Conservation (phyloP, 1,140 invertebrate genomes). For the Tenebrio molitor region DNA sequence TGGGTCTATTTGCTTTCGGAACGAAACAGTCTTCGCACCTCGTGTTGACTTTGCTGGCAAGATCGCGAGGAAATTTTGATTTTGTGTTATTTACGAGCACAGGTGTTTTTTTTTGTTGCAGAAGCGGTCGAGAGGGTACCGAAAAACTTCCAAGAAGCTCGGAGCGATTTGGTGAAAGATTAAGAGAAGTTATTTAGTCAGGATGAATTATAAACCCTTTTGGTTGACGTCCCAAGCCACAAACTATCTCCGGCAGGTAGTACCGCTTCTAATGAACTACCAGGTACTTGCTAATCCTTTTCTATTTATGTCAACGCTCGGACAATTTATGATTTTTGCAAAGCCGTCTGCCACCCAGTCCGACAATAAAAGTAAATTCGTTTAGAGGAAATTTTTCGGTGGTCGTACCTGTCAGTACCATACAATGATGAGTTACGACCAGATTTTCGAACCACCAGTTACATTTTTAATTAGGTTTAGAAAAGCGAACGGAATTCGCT, state of each 20-base stretch:
- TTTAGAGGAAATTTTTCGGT: conserved; percentile 35
- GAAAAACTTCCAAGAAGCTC: neutral
- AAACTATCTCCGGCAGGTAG: conserved; percentile 20
- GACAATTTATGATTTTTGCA: conserved; percentile 25
- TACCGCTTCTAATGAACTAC: conserved; percentile 27
- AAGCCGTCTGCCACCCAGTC: neutral
- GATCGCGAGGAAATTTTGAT: no score
- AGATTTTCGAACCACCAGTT: neutral
- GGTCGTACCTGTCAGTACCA: conserved; percentile 10
- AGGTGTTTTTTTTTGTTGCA: no score
- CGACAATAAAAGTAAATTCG: no score
- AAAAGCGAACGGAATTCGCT: neutral
- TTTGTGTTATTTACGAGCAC: neutral
- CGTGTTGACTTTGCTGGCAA: conserved; percentile 28
- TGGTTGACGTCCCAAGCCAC: conserved; percentile 1
- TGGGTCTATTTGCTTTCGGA: neutral
- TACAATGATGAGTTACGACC: neutral
- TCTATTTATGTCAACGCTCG: conserved; percentile 12
- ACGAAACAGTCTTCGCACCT: neutral
- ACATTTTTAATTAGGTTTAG: conserved; percentile 7
- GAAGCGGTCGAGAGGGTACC: no score
- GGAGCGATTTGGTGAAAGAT: neutral
- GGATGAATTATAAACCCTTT: conserved; percentile 9
- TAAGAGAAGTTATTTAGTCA: conserved; percentile 34
- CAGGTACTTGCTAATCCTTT: conserved; percentile 30